Percentiles rank a stretch among this genome's conserved stretches.
Evolutionary conservation across 2,113 vertebrate species (phyloP).

Genomic region (Spizaetus ornatus): DNA sequence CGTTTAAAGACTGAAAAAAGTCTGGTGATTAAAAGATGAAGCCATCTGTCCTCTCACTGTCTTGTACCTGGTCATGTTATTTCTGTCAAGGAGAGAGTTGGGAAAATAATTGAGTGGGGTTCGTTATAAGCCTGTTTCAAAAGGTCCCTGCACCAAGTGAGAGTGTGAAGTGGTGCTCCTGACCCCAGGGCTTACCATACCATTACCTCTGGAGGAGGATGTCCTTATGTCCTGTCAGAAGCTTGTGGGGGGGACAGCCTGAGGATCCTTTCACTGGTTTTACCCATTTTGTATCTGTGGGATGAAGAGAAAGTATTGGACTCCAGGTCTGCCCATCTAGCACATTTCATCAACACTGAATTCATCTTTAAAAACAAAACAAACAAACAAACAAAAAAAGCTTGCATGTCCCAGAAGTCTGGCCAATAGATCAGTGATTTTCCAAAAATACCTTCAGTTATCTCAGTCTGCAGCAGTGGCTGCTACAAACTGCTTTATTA

Average conservation of each 20-base stretch:
- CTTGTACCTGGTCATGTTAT: background rate
- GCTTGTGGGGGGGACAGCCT: rapidly evolving
- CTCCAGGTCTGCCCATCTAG: background rate
- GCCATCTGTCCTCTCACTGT: background rate
- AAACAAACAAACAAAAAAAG: background rate
- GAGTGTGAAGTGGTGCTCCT: background rate
- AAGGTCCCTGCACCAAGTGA: background rate
- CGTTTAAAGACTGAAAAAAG: background rate
- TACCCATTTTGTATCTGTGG: background rate
- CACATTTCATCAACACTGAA: background rate
- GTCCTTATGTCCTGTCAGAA: background rate
- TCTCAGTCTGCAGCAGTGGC: background rate
- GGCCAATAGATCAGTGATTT: background rate
- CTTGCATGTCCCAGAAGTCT: background rate
- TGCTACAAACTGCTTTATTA: background rate
- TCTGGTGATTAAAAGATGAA: background rate
- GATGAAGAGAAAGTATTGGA: background rate
- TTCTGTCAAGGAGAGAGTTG: background rate
- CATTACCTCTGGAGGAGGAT: background rate
- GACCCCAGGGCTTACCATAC: background rate
- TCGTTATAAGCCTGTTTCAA: background rate
- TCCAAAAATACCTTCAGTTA: background rate
- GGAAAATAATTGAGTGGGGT: background rate
- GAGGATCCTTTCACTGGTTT: background rate
- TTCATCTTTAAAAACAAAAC: background rate